phyloP scores from a whole-genome alignment of 2,113 vertebrate genomes.

The Thymallus thymallus region DNA sequence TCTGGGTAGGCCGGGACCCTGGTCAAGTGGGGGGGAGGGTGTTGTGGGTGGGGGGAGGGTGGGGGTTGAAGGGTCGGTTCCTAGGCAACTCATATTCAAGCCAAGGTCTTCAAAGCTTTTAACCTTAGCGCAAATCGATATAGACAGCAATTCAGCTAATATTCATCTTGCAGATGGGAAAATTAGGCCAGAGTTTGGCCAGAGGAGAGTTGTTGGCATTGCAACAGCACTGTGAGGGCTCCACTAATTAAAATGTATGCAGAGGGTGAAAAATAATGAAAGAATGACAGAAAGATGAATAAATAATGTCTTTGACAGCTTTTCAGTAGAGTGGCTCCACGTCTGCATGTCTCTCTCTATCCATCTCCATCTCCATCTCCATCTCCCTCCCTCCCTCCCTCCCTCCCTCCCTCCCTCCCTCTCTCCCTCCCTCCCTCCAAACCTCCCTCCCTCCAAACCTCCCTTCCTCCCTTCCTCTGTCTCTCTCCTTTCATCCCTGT shows the following conservation, averaged over 20 bases:
- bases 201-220: slow-evolving; percentile 26
- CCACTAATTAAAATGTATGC: slow-evolving; percentile 50
- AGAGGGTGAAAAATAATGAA: slow-evolving; percentile 17
- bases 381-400: not conserved
- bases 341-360: not conserved
- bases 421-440: not conserved
- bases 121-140: slow-evolving; percentile 73
- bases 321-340: slow-evolving; percentile 31
- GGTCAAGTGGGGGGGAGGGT: slow-evolving; percentile 21
- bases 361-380: not conserved
- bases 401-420: not conserved
- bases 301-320: slow-evolving; percentile 40
- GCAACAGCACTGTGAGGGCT: slow-evolving; percentile 33
- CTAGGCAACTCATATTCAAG: slow-evolving; percentile 69
- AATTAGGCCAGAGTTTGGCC: slow-evolving; percentile 56
- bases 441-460: not conserved
- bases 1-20: slow-evolving; percentile 48
- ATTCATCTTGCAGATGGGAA: slow-evolving; percentile 73
- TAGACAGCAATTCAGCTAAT: slow-evolving; percentile 63
- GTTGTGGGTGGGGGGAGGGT: no score
- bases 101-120: slow-evolving; percentile 73
- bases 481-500: slow-evolving; percentile 5
- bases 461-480: not conserved
- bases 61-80: slow-evolving; percentile 54
- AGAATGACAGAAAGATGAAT: slow-evolving; percentile 8